Conservation (phyloP, 2,888 invertebrate genomes). For the Rhodophaea formosa region DNA sequence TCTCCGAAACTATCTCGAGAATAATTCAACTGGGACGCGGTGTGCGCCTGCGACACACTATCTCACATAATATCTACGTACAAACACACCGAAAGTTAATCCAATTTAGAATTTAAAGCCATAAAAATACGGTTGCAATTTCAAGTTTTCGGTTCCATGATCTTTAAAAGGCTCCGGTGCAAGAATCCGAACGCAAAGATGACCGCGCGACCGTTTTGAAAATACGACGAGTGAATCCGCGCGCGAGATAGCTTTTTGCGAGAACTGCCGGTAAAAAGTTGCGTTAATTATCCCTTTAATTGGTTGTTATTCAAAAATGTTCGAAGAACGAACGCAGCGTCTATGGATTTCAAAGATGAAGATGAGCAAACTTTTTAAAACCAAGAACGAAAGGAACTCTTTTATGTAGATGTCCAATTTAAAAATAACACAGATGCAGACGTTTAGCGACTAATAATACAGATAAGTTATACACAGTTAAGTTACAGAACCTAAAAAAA, state of each 20-base stretch:
- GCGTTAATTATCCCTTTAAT: slow-evolving; percentile 73
- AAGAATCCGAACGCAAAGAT: slow-evolving; percentile 40
- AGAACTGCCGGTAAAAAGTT: slow-evolving; percentile 53
- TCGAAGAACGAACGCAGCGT: slow-evolving; percentile 15
- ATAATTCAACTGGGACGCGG: slow-evolving; percentile 53
- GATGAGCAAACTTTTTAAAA: neutral
- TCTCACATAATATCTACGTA: slow-evolving; percentile 26
- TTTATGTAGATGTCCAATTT: too few species aligned
- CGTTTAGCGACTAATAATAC: too few species aligned
- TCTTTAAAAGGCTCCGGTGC: slow-evolving; percentile 19
- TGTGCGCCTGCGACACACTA: slow-evolving; percentile 33
- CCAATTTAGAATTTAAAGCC: slow-evolving; percentile 20
- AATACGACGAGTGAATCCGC: slow-evolving; percentile 73
- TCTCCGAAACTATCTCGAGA: slow-evolving; percentile 70
- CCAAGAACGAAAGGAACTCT: neutral
- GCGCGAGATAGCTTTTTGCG: slow-evolving; percentile 68
- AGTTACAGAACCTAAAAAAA: too few species aligned
- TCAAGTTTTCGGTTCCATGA: slow-evolving; percentile 11
- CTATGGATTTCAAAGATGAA: slow-evolving; percentile 6
- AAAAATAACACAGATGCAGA: too few species aligned
- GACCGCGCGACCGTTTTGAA: slow-evolving; percentile 69
- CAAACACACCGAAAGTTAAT: slow-evolving; percentile 4
- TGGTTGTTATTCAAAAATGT: slow-evolving; percentile 44
- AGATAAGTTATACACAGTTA: neutral
- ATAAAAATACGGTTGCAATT: slow-evolving; percentile 22